Evolutionary conservation across 2,797 vertebrate genomes (phyloP).

Genomic region (Cuniculus paca): DNA sequence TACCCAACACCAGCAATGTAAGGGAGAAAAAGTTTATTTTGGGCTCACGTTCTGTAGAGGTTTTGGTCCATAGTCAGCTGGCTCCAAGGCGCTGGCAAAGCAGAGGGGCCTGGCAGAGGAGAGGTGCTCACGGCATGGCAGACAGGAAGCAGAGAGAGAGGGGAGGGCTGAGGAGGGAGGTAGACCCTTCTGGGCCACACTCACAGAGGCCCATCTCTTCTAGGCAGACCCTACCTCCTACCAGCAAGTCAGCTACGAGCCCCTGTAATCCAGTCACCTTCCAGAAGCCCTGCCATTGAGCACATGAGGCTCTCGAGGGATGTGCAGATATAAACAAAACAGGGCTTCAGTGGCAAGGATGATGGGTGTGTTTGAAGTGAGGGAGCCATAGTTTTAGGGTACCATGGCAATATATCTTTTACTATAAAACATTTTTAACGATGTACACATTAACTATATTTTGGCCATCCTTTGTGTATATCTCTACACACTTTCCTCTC

Average conservation of each 20-base stretch:
- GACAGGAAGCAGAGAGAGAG: background rate
- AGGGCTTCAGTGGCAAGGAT: background rate
- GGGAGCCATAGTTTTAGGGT: background rate
- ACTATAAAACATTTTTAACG: background rate
- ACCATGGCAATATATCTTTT: background rate
- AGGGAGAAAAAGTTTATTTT: background rate
- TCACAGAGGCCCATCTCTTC: background rate
- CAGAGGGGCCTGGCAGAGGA: background rate
- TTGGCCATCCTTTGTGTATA: background rate
- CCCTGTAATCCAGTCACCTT: background rate
- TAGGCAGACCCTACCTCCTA: background rate
- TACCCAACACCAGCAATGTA: background rate
- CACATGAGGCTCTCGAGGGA: background rate
- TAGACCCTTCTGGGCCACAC: background rate
- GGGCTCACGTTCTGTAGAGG: background rate
- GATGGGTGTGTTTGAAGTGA: background rate
- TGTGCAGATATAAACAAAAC: too few species aligned
- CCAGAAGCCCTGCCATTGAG: background rate
- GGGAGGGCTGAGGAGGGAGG: background rate
- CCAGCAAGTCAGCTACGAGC: background rate
- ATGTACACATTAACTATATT: background rate
- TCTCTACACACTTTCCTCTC: background rate
- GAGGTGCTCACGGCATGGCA: background rate
- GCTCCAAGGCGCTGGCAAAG: background rate
- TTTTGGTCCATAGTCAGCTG: background rate